A percentile compares a stretch with the other conserved stretches of the same genome.
phyloP scores from a whole-genome alignment of 2,113 vertebrate species.

The Pterocles gutturalis region DNA sequence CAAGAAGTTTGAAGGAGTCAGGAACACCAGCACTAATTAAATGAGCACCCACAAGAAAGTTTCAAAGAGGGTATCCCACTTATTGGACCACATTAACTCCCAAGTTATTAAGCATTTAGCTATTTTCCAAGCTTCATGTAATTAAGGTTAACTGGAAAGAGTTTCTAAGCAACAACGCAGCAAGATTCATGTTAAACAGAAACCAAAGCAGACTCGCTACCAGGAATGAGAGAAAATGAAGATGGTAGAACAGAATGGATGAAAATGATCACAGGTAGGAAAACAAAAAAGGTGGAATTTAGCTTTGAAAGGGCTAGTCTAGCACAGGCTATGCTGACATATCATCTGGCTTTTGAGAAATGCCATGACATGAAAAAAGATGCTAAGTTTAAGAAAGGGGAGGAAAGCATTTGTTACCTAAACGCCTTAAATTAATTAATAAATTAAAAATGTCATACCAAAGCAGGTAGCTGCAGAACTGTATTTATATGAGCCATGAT shows the following conservation, averaged over 20 bases:
- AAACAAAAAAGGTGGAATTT: background rate
- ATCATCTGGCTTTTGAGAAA: background rate
- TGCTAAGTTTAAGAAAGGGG: background rate
- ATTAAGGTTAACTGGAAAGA: background rate
- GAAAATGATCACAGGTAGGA: background rate
- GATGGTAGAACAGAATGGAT: background rate
- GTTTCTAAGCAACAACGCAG: background rate
- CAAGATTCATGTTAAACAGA: background rate
- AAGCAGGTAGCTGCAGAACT: background rate
- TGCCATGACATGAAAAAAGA: rapidly evolving
- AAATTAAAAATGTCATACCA: background rate
- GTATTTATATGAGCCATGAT: background rate
- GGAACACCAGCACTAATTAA: background rate
- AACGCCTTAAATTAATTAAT: background rate
- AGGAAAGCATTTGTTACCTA: background rate
- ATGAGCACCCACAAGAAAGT: background rate
- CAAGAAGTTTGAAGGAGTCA: background rate
- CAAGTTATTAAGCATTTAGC: background rate
- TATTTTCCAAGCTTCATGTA: background rate
- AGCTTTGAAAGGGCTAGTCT: background rate
- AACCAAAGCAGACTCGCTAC: background rate
- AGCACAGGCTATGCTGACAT: background rate
- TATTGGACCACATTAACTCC: background rate
- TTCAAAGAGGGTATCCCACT: background rate
- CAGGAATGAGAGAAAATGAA: background rate